Evolutionary conservation across 2,797 vertebrate genomes (phyloP), one percentile per base, ranked within the genome.

Genomic region (Chelonia mydas): DNA sequence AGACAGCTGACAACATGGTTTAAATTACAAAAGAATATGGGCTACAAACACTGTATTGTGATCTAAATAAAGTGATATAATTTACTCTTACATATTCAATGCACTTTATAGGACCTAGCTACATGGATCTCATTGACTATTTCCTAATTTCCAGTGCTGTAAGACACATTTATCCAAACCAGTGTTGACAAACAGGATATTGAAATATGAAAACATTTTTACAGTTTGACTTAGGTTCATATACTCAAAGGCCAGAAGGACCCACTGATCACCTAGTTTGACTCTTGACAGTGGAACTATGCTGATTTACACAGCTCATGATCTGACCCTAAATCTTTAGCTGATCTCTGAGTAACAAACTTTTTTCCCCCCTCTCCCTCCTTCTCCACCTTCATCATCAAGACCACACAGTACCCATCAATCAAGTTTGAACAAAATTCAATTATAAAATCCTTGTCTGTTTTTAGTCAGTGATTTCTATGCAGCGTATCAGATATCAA

Each of bases 41-140:
- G 45, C 12, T 77, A 47, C 27, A 2, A 49, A 31, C 68, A 95
- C 93, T 94, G 59, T 94, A 54, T 7, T 82, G 9, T 49, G 76
- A 72, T 94, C 95, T 55, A 95, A 97, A 94, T 83, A 53, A 7
- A 97, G 90, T 97, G 89, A 96, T 79, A 97, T 61, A 97, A 95
- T 94, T 95, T 94, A 97, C 94, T 47, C 7, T 45, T 89, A 57
- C 4, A 53, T 9, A 94, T 90, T 93, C 89, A 86, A 28, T 81
- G 82, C 83, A 86, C 86, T 96, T 95, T 78, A 81, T 92, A 68
- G 23, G 61, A 92, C 45, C 15, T 92, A 88, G 6, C 79, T 95
- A 50, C 86, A 93, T 94, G 90, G 96, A 88, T 94, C 92, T 91
- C 89, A 87, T 12, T 93, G 77, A 54, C 82, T n/a, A 74, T 88